Conservation (phyloP, 2,888 invertebrate species). For the Agrochola macilenta region DNA sequence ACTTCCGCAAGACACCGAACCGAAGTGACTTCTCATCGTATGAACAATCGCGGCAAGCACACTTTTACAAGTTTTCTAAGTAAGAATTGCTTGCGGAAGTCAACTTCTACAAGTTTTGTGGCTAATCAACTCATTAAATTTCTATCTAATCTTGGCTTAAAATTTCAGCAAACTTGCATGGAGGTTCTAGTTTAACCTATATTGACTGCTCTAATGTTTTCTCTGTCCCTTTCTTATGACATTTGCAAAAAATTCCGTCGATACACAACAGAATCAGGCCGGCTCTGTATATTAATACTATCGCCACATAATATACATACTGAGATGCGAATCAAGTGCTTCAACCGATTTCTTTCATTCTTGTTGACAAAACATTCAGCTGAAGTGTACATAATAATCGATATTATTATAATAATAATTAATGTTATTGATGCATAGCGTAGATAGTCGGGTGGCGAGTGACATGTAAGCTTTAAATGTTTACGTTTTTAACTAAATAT, state of each 20-base stretch:
- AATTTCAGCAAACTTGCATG: not conserved
- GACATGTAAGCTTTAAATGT: slow-evolving; percentile 64
- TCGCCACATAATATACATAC: not conserved
- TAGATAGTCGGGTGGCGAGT: slow-evolving; percentile 33
- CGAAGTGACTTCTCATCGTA: not conserved
- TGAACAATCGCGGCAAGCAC: not conserved
- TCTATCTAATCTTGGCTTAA: not conserved
- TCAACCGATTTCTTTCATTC: slow-evolving; percentile 18
- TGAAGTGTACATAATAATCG: slow-evolving; percentile 49
- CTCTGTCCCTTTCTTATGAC: not conserved
- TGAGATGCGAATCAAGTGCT: slow-evolving; percentile 9
- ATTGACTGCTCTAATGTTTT: not conserved
- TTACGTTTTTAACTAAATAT: slow-evolving; percentile 33
- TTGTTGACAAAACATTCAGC: slow-evolving; percentile 30
- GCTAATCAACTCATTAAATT: too few relatives aligned
- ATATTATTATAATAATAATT: slow-evolving; percentile 44
- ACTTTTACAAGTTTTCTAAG: not conserved
- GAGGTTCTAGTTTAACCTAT: not conserved
- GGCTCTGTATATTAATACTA: not conserved
- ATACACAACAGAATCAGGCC: not conserved
- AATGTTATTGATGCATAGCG: slow-evolving; percentile 54
- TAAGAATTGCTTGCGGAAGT: not conserved
- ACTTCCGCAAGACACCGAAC: not conserved
- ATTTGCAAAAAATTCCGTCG: not conserved
- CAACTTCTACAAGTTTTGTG: not conserved